Conservation (phyloP, 1,140 invertebrate species). For the Euura saliciscinereae region DNA sequence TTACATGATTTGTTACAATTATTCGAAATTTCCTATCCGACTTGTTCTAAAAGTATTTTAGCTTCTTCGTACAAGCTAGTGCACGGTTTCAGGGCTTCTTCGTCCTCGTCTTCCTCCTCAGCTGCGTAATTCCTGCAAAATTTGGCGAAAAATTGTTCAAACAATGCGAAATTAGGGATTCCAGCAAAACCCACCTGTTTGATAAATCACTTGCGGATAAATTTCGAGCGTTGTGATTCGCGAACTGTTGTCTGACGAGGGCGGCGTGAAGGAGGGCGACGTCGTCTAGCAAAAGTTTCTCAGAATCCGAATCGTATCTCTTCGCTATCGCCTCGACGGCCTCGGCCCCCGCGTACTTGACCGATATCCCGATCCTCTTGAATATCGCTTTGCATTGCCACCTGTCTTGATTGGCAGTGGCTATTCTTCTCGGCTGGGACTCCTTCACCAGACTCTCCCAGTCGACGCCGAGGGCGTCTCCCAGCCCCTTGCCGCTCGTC, state of each 20-base stretch:
- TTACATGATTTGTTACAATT: no score
- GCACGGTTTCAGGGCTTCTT: slow-evolving; percentile 41
- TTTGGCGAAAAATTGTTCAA: neutral
- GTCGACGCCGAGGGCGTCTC: slow-evolving; percentile 89
- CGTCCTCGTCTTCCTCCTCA: slow-evolving; percentile 40
- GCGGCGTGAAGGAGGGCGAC: slow-evolving; percentile 53
- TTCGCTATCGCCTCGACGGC: slow-evolving; percentile 66
- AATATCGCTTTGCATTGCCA: slow-evolving; percentile 78
- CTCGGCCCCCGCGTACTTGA: slow-evolving; percentile 71
- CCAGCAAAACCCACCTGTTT: slow-evolving; percentile 38
- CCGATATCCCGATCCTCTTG: slow-evolving; percentile 73
- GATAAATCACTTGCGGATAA: slow-evolving; percentile 41
- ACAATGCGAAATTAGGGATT: neutral
- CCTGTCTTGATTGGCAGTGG: slow-evolving; percentile 68
- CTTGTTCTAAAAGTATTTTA: slow-evolving; percentile 49
- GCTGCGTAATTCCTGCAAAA: slow-evolving; percentile 29
- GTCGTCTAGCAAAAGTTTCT: slow-evolving; percentile 43
- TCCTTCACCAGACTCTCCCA: slow-evolving; percentile 88
- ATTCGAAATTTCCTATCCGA: slow-evolving; percentile 20
- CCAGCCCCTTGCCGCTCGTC: slow-evolving; percentile 71
- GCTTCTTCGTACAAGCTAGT: slow-evolving; percentile 53
- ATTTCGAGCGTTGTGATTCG: slow-evolving; percentile 36
- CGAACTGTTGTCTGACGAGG: slow-evolving; percentile 38
- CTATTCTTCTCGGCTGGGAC: slow-evolving; percentile 63
- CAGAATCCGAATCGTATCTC: slow-evolving; percentile 54